Evolutionary conservation across 2,888 invertebrate species (phyloP), one percentile per base, ranked within the genome.

Genomic region (Lasioglossum morio): DNA sequence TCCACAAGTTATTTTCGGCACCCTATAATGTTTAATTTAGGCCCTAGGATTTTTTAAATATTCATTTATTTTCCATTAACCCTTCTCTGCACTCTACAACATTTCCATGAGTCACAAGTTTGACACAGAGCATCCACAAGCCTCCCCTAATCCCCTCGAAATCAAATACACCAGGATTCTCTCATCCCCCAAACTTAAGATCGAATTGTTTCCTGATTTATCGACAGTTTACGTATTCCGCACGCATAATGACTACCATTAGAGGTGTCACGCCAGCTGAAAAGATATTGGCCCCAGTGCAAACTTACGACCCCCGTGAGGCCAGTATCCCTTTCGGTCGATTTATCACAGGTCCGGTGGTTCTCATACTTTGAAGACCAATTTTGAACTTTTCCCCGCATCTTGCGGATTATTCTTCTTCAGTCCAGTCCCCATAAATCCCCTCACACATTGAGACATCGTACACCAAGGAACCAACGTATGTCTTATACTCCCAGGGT

Each of bases 341-440:
- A 90, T 87, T 90, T 84, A 86, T 90, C 81, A 80, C 76, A 53
- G 73, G 78, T 57, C 72, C 63, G 70, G 74, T 78, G 23, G 27
- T 63, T 77, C 72, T 57, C 81, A 37, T 75, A 83, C 72, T 88
- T 89, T 73, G 78, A 86, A 79, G 69, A 81, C 82, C 86, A 90
- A 90, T 90, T 90, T 90, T 85, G 37, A 90, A 90, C 73, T 90
- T 89, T 90, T 75, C 80, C 34, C 77, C 77, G 77, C 86, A 77
- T 79, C 79, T 63, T 66, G 83, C 72, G 87, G 79, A 90, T 88
- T 82, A 89, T 90, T 85, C 84, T 78, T 76, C 53, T n/a, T 53
- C 53, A n/a, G 53, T 53, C 53, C 53, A 48, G 83, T 77, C 70
- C 77, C 72, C 79, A 76, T 90, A 90, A 90, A 90, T 90, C 69